Conservation (phyloP, 2,113 vertebrate genomes). For the Rhinolophus sinicus region DNA sequence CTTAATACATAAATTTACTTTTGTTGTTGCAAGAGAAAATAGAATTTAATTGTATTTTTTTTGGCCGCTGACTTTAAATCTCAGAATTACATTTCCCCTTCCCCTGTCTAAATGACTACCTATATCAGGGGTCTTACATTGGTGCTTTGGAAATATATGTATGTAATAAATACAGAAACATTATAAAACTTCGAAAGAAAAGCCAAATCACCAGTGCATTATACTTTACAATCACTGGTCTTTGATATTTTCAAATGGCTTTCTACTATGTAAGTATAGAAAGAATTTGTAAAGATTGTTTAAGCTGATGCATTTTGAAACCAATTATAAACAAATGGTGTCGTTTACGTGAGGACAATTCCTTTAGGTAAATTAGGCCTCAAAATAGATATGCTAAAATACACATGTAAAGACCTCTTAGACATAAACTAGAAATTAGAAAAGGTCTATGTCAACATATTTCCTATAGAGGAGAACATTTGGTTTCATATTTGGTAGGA, state of each 20-base stretch:
- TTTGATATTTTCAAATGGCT: background rate
- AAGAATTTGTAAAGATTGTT: background rate
- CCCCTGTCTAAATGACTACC: background rate
- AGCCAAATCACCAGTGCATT: background rate
- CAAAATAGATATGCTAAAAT: background rate
- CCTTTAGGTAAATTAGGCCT: background rate
- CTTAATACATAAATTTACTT: background rate
- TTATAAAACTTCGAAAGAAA: background rate
- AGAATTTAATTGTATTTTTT: background rate
- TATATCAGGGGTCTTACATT: background rate
- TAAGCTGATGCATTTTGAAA: background rate
- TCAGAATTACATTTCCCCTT: background rate
- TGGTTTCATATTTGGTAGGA: background rate
- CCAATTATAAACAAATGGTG: background rate
- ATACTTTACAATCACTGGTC: background rate
- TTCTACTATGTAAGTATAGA: background rate
- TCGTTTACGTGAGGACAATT: background rate
- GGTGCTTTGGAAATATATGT: background rate
- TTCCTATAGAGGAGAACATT: background rate
- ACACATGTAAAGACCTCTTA: background rate
- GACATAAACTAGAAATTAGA: background rate
- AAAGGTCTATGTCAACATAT: background rate
- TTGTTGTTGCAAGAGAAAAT: background rate
- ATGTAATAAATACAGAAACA: background rate
- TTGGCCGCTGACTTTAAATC: background rate